These are phyloP conservation scores for Phocoena phocoena DNA, from an alignment of 2,113 vertebrate genomes.

Conservation along the genomic window DNA sequence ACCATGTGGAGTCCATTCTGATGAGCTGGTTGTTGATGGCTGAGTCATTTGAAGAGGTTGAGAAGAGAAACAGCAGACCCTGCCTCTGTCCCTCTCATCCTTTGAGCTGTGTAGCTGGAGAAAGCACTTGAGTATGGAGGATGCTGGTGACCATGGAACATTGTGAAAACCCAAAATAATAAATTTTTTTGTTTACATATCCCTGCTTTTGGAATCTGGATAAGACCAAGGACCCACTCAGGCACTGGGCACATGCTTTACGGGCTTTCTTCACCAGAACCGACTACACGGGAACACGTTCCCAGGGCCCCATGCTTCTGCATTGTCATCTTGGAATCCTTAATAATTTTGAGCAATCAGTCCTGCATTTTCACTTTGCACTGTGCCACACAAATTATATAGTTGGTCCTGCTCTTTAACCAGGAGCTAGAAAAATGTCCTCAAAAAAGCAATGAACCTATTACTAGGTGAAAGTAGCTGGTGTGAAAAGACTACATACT, in stretches of 20 bases:
- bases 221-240: not conserved
- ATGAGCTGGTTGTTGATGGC: not conserved
- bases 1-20: rapidly evolving
- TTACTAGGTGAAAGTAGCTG: not conserved
- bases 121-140: not conserved
- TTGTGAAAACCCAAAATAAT: not conserved
- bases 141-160: not conserved
- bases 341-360: not conserved
- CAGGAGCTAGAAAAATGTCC: not conserved
- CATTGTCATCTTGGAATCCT: not conserved
- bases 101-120: not conserved
- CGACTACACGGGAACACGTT: rapidly evolving
- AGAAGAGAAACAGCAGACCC: not conserved
- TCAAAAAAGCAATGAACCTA: not conserved
- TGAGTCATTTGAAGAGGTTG: not conserved
- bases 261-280: not conserved
- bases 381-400: not conserved
- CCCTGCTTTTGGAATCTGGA: not conserved
- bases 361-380: not conserved
- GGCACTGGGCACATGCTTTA: rapidly evolving
- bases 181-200: not conserved
- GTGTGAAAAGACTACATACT: not conserved
- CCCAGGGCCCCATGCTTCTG: not conserved
- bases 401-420: not conserved
- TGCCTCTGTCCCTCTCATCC: not conserved